Base-by-base conservation (phyloP, 1,140 invertebrate genomes). In the Camponotus pennsylvanicus region DNA sequence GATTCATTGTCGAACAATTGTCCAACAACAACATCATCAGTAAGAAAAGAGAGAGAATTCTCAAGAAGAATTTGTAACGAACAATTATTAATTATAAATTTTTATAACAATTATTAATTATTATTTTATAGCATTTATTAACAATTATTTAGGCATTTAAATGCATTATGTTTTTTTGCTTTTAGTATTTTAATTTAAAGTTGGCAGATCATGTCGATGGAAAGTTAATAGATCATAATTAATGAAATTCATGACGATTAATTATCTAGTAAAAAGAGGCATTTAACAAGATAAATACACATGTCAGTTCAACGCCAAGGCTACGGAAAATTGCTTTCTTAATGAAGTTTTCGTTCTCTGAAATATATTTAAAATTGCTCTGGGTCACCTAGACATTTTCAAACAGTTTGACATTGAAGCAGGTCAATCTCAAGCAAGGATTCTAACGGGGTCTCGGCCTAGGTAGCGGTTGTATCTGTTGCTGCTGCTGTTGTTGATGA, bases 391-490 rank as follows among this genome's bases (percentile, higher is more conserved):
- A 61, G 7, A 42, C 67, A 59, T n/a, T 49, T n/a, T 27, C n/a
- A 15, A 21, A 79, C 21, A 70, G 21, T 64, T n/a, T n/a, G 73
- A 42, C 64, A 78, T 27, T 86, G 37, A 63, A 42, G 49, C 42
- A 70, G 13, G 55, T 42, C 37, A 49, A 15, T 70, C 11, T 80
- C 8, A 52, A 59, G 49, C 34, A 61, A 67, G 11, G 49, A 21
- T 73, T 70, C 88, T 94, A 95, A 87, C 94, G 94, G 45, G 94
- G 94, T 88, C 94, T 86, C 0, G 94, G 95, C 92, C 94, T 94
- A 27, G 95, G 93, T 9, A 94, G n/a, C 7, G 93, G 95, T 77
- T 94, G 93, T 9, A 94, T 91, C 34, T 91, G 92, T 45, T 91
- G 92, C n/a, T 90, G 91, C 15, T 92, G 91, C 52, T 91, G 92